Evolutionary conservation across 2,888 invertebrate genomes (phyloP), one percentile per base, ranked within the genome.

Genomic region (Tipula unca): DNA sequence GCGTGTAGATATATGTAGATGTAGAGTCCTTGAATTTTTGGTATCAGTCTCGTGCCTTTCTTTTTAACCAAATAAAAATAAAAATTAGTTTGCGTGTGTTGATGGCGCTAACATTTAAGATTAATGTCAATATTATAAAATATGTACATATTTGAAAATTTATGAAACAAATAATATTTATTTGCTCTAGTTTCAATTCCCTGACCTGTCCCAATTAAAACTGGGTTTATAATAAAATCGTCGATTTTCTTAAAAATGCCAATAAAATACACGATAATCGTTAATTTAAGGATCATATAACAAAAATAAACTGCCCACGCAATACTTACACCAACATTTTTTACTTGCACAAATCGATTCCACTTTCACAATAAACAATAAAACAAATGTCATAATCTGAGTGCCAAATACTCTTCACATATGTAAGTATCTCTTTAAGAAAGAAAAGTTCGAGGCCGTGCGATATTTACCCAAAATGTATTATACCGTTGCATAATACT

Each of bases 251-350:
- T 48, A 48, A 17, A 25, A 69, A 20, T 13, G 69, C 10, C 69
- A 25, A 69, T 69, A 25, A 69, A 25, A 25, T 10, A 1, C 1
- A 25, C 6, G 69, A 25, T 20, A 25, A 69, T 69, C 69, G 69
- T 69, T 69, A 69, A 69, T 69, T 69, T 69, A 69, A 69, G 69
- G 69, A 69, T 69, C 69, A 25, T 69, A 69, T 69, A 69, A 69
- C 69, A 69, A 69, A 69, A 20, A 69, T 10, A 69, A 25, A 25
- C 32, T 32, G 32, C 69, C 20, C 20, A 69, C 69, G 8, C 25
- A n/a, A 0, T n/a, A n/a, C n/a, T n/a, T 25, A 69, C 48, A 48
- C n/a, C 1, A 48, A 0, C 14, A 48, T n/a, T n/a, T 54, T 54
- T 17, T 54, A 25, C 25, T 69, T 25, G 25, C 69, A 6, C 69